Conservation (phyloP, 2,113 vertebrate genomes). For the Columbina picui region DNA sequence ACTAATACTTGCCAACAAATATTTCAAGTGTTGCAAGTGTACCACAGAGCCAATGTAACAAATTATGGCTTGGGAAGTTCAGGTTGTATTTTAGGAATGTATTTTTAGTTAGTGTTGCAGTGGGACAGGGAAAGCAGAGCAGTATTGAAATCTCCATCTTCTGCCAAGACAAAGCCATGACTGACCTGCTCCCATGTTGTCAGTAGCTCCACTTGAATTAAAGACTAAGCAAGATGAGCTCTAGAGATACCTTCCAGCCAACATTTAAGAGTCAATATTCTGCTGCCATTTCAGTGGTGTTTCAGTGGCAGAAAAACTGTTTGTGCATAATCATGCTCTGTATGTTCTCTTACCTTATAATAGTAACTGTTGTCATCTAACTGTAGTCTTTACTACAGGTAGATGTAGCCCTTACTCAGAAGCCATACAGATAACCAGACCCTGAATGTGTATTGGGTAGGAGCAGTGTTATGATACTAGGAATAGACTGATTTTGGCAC, state of each 20-base stretch:
- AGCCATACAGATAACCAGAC: neutral
- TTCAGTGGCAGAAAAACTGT: neutral
- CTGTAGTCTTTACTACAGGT: neutral
- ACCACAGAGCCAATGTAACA: neutral
- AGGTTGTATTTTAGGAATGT: neutral
- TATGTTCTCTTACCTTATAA: neutral
- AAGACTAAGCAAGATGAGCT: neutral
- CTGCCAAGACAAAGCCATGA: neutral
- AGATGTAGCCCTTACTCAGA: neutral
- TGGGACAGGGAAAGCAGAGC: neutral
- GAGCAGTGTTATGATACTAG: neutral
- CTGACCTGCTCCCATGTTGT: neutral
- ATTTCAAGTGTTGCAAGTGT: neutral
- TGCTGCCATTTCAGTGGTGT: neutral
- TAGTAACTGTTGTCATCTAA: neutral
- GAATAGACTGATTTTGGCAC: neutral
- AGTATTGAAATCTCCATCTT: neutral
- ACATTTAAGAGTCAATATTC: neutral
- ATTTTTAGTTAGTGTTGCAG: neutral
- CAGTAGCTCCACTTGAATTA: neutral
- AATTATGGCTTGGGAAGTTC: neutral
- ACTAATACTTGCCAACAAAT: neutral
- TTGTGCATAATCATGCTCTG: no score
- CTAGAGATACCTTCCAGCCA: neutral
- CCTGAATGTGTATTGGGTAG: neutral